These are phyloP conservation scores for Agonopterix arenella DNA, from an alignment of 2,888 invertebrate species.

Conservation along the genomic window DNA sequence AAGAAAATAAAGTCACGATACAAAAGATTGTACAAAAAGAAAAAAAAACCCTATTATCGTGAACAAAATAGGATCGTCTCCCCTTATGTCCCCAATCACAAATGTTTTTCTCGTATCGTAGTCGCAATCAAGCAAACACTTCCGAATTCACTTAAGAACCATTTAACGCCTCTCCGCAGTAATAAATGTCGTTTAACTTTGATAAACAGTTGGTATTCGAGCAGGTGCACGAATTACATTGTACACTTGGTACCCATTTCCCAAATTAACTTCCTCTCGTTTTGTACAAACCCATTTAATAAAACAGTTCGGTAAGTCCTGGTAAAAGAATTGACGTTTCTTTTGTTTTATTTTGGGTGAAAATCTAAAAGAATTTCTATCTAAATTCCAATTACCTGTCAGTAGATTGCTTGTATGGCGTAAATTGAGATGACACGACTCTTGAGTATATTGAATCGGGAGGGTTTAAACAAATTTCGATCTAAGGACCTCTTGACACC, in stretches of 20 bases:
- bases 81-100: no score
- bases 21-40: no score
- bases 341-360: neutral
- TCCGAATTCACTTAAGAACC: constrained; percentile 18
- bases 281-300: constrained; percentile 14
- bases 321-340: neutral
- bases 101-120: neutral
- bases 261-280: constrained; percentile 32
- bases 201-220: constrained; percentile 18
- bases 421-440: neutral
- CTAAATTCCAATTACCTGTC: neutral
- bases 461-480: neutral
- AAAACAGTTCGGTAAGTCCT: neutral
- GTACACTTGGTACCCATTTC: constrained; percentile 29
- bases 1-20: no score
- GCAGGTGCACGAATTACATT: constrained; percentile 27
- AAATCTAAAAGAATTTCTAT: neutral
- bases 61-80: no score
- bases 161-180: constrained; percentile 17
- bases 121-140: constrained; percentile 12
- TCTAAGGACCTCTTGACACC: neutral
- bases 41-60: no score
- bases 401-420: neutral
- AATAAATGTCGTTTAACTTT: constrained; percentile 19
- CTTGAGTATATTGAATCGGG: neutral